phyloP scores from a whole-genome alignment of 1,140 invertebrate species.

The Pygmarrhopalites habei region DNA sequence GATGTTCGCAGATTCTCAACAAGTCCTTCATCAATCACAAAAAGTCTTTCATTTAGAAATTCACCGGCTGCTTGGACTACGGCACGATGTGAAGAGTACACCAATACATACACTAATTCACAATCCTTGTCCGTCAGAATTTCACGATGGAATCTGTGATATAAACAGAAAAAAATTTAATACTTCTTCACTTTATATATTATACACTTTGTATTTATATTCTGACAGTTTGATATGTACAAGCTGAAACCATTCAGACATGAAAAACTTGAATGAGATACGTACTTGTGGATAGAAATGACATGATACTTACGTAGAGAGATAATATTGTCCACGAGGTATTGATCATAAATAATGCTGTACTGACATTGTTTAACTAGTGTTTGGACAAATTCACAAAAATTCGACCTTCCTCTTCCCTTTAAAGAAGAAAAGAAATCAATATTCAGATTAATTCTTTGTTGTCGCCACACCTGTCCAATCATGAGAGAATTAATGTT shows the following conservation, averaged over 20 bases:
- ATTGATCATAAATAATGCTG: conserved; percentile 98
- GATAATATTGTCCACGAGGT: conserved; percentile 98
- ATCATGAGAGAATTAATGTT: too few relatives aligned
- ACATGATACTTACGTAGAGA: conserved; percentile 91
- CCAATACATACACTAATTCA: conserved; percentile 97
- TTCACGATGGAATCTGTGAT: conserved; percentile 85
- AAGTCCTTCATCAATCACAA: conserved; percentile 67
- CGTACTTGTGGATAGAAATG: conserved; percentile 97
- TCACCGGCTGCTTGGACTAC: conserved; percentile 95
- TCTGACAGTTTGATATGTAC: background rate
- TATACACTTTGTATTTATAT: too few relatives aligned
- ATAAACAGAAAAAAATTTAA: too few relatives aligned
- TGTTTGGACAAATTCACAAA: conserved; percentile 95
- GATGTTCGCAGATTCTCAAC: conserved; percentile 62
- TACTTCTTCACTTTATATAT: too few relatives aligned
- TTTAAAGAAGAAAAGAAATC: too few relatives aligned
- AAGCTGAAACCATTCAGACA: background rate
- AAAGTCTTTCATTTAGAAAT: conserved; percentile 94
- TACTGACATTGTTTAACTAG: conserved; percentile 97
- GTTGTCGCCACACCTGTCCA: too few relatives aligned
- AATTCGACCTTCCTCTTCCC: too few relatives aligned
- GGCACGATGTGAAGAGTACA: conserved; percentile 91
- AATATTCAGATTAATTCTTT: too few relatives aligned
- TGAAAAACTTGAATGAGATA: conserved; percentile 55
- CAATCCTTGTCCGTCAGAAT: conserved; percentile 96